Evolutionary conservation across 2,797 vertebrate species (phyloP), one percentile per base, ranked within the genome.

Genomic region (Enteromius unitaeniatus): DNA sequence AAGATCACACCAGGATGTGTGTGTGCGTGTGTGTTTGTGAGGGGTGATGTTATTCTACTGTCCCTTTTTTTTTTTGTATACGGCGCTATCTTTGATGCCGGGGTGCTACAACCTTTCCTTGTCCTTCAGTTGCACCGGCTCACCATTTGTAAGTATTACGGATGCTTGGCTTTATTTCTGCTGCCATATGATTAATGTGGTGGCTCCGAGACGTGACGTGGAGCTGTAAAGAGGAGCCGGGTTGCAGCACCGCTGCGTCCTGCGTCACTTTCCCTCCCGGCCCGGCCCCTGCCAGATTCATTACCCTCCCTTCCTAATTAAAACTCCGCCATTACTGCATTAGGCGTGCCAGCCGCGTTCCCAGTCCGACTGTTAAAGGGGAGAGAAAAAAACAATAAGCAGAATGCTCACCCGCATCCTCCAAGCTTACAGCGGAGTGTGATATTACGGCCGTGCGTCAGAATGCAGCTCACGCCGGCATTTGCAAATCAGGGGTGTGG

Each of bases 171-270:
- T 94, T 94, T 94, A 93, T 93, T 94, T 91, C 88, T 84, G 86
- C 91, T 89, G 93, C 88, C 91, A 90, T 91, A 91, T 94, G 94
- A 95, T 95, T 93, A 94, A 95, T 95, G 94, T 92, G 90, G 88
- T 89, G 89, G 88, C 28, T 89, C 88, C 83, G 91, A 88, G 90
- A 93, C 92, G 92, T 93, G 93, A 95, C 88, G 89, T 88, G 93
- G 91, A 91, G 91, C 88, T 49, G 81, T 91, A 93, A 94, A 91
- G 92, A 92, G 91, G 88, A 85, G 80, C 84, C 4, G 64, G 74
- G 82, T 76, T 83, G 85, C 73, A 45, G 81, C 75, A 84, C 78
- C 68, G 81, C 82, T 69, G 76, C 84, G 80, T 84, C 85, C 83
- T 85, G 76, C 85, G 31, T 88, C 88, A 55, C 49, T 65, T 77